Evolutionary conservation across 1,140 invertebrate genomes (phyloP).

Genomic region (Lucilia sericata): DNA sequence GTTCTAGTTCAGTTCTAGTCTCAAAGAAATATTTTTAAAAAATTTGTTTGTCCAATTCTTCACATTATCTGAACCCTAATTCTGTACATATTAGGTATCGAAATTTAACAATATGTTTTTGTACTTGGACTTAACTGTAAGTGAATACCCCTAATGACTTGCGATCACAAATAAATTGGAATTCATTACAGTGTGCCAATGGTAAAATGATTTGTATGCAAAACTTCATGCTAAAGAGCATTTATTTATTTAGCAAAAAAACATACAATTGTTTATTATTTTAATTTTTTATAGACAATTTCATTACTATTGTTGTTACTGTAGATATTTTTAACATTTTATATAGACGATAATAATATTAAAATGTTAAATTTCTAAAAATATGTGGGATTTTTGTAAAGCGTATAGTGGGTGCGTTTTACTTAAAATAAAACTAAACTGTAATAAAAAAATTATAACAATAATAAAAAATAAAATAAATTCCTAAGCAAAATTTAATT

Average conservation of each 20-base stretch:
- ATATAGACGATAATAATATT: not conserved
- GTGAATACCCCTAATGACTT: not conserved
- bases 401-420: not conserved
- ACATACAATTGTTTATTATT: not conserved
- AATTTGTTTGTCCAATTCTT: no score
- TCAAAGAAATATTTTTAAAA: no score
- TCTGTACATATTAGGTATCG: no score
- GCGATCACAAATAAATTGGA: not conserved
- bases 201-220: constrained; percentile 16
- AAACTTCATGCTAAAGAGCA: not conserved
- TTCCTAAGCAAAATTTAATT: constrained; percentile 12
- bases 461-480: constrained; percentile 26
- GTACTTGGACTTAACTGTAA: not conserved
- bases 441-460: not conserved
- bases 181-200: constrained; percentile 9
- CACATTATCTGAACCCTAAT: no score
- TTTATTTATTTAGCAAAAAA: constrained; percentile 2
- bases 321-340: not conserved
- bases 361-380: not conserved
- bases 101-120: no score
- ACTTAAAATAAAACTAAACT: not conserved
- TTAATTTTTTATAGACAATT: not conserved
- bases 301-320: not conserved
- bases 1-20: no score
- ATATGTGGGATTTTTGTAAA: no score